Evolutionary conservation across 2,797 vertebrate species (phyloP), one percentile per base, ranked within the genome.

Genomic region (Craterocephalus amniculus): DNA sequence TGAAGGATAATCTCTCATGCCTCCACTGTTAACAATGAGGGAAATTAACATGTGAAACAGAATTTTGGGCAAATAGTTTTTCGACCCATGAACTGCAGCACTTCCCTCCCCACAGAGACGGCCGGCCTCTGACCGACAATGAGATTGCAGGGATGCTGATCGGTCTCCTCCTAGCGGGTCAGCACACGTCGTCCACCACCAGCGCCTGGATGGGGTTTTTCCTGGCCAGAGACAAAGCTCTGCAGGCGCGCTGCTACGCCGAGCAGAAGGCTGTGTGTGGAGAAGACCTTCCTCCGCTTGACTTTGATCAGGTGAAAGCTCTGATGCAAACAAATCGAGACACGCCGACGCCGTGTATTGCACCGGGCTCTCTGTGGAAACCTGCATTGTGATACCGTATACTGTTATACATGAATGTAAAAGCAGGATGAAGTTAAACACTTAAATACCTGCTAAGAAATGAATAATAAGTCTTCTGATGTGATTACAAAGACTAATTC

Each of bases 181-280:
- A 99, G 91, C 98, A 99, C 91, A 99, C 98, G 0, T 99, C 97
- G 36, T 99, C 98, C 76, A 99, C 98, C 83, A 99, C 98, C 49
- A 97, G 97, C 1, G 88, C 98, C 70, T 99, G 98, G 97, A 80
- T 99, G 75, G 98, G 97, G 29, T 99, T 99, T 93, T 99, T 97
- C 90, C 76, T 99, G 76, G 96, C 97, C 62, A 93, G 85, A 72
- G 94, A 99, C 81, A 94, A 92, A 74, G n/a, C 84, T 0, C 72
- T 97, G 35, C 98, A 99, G 92, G 90, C 95, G 0, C 94, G 91
- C 79, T 99, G 97, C 92, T 97, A 93, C 1, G 89, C 86, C 0
- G 98, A 99, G 77, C 98, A 99, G 90, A 97, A 86, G 73, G 81
- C 89, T 0, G 95, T 95, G 18, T 96, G 96, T 16, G 97, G 97